A percentile compares a stretch with the other conserved stretches of the same genome.
Conservation (phyloP, 2,888 invertebrate genomes). For the Drosophila picticornis region DNA sequence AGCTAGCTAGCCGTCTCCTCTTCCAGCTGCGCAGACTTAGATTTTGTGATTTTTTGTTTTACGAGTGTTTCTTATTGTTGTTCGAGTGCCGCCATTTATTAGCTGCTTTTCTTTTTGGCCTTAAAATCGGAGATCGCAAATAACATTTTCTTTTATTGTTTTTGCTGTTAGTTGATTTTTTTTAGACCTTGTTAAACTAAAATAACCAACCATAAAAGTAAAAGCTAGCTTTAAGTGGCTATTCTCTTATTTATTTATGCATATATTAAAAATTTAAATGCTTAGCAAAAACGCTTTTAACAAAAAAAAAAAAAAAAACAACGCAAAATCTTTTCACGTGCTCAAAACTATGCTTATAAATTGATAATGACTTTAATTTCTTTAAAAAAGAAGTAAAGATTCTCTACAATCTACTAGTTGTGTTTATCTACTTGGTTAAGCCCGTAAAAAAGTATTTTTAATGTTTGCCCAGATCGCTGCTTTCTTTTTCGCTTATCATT, state of each 20-base stretch:
- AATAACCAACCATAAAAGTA: not conserved
- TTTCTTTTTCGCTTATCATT: constrained; percentile 32
- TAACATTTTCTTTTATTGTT: not conserved
- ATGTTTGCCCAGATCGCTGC: constrained; percentile 46
- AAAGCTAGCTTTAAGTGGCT: not conserved
- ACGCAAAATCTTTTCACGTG: not conserved
- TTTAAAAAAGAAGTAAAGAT: not conserved
- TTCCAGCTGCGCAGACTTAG: constrained; percentile 2
- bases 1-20: not conserved
- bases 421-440: constrained; percentile 31
- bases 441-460: constrained; percentile 9
- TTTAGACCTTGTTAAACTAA: not conserved
- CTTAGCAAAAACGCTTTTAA: not conserved
- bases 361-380: constrained; percentile 2
- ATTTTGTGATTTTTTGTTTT: constrained; percentile 9
- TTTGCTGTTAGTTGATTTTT: not conserved
- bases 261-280: not conserved
- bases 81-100: not conserved
- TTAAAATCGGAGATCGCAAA: not conserved
- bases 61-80: not conserved
- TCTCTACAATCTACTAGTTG: not conserved
- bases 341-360: not conserved
- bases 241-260: not conserved
- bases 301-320: not conserved
- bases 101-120: constrained; percentile 4